Percentiles rank a stretch among this genome's conserved stretches.
These are phyloP conservation scores for Lasiurus cinereus DNA, from an alignment of 2,113 vertebrate genomes.

Conservation along the genomic window DNA sequence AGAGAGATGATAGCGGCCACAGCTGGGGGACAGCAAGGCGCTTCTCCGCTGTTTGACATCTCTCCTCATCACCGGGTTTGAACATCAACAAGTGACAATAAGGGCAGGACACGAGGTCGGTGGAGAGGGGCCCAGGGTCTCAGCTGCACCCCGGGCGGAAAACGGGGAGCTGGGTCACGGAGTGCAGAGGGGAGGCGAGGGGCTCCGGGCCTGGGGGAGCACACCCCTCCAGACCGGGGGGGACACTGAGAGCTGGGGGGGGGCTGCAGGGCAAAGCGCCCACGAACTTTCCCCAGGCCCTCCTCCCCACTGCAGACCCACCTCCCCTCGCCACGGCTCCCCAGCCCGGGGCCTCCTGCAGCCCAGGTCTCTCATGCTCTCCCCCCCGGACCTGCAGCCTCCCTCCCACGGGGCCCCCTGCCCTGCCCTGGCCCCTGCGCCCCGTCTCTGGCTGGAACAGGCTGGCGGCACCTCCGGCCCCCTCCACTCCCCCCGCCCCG, in stretches of 20 bases:
- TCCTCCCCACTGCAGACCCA: not conserved
- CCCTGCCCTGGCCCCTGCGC: not conserved
- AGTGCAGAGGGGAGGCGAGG: too few relatives aligned
- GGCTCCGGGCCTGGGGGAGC: not conserved
- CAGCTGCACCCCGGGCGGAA: fast-evolving
- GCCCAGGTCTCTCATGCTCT: too few relatives aligned
- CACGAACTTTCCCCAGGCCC: not conserved
- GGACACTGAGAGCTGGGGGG: too few relatives aligned
- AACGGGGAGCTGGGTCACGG: fast-evolving
- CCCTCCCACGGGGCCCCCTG: not conserved
- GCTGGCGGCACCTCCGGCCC: not conserved
- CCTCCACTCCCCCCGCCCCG: not conserved
- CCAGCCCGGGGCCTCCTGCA: too few relatives aligned
- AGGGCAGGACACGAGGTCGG: fast-evolving
- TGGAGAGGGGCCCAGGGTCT: not conserved
- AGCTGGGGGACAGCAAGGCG: fast-evolving
- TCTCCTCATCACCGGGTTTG: not conserved
- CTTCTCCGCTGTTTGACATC: not conserved
- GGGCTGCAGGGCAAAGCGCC: fast-evolving
- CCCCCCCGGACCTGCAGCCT: too few relatives aligned
- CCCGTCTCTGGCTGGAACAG: not conserved
- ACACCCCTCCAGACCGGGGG: fast-evolving
- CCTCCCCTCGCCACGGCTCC: not conserved
- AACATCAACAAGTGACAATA: not conserved
- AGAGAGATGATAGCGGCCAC: fast-evolving